phyloP scores from a whole-genome alignment of 2,888 invertebrate species.

The Ophioninae sp. region DNA sequence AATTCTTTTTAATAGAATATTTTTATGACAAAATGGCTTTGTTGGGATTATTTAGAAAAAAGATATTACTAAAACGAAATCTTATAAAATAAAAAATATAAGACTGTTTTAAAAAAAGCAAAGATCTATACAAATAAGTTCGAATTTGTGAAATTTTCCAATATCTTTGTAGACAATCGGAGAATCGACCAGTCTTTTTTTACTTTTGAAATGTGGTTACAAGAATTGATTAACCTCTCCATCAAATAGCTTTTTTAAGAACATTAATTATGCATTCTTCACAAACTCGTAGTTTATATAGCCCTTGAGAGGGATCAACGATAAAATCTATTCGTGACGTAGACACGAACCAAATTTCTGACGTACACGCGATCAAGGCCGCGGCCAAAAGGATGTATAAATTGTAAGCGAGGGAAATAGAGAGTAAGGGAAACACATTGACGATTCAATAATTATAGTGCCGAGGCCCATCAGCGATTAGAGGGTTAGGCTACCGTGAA shows the following conservation, averaged over 20 bases:
- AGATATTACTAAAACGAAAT: too few species aligned
- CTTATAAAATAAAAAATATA: too few species aligned
- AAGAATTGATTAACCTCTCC: background rate
- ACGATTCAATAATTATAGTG: constrained; percentile 32
- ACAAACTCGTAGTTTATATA: background rate
- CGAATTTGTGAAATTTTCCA: too few species aligned
- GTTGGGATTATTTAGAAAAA: too few species aligned
- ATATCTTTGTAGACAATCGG: too few species aligned
- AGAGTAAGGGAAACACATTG: background rate
- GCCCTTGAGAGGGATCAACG: background rate
- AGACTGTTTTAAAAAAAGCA: too few species aligned
- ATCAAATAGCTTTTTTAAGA: background rate
- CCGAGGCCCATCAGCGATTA: background rate
- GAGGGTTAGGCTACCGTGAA: too few species aligned
- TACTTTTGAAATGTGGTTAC: background rate
- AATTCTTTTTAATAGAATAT: too few species aligned
- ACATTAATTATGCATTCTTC: background rate
- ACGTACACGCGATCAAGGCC: background rate
- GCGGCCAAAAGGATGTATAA: background rate
- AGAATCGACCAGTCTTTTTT: too few species aligned
- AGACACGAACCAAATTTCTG: background rate
- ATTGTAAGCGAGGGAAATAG: background rate
- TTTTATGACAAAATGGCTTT: too few species aligned
- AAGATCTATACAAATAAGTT: too few species aligned
- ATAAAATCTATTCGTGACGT: background rate